Evolutionary conservation across 2,888 invertebrate species (phyloP).

Genomic region (Beris chalybata): DNA sequence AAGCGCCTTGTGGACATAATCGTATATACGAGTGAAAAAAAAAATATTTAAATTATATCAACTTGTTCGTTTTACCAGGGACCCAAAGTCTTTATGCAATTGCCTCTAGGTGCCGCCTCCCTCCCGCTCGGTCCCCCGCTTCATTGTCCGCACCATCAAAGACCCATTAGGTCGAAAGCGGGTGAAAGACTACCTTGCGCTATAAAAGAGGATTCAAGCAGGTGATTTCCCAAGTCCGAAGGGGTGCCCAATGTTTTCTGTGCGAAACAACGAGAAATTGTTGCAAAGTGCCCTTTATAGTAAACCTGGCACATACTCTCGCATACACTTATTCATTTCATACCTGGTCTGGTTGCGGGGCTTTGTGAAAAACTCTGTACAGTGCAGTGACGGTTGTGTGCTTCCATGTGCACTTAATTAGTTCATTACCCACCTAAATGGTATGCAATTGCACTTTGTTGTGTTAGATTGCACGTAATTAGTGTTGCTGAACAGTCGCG

Average conservation of each 20-base stretch:
- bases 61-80: not conserved
- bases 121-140: no score
- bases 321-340: constrained; percentile 2
- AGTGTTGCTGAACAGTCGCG: constrained; percentile 1
- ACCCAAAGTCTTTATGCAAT: no score
- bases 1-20: not conserved
- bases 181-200: no score
- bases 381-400: constrained; percentile 15
- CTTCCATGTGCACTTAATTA: constrained; percentile 42
- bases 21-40: not conserved
- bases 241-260: not conserved
- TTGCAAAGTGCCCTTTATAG: constrained; percentile 25
- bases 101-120: no score
- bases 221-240: no score
- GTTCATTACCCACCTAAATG: constrained; percentile 43
- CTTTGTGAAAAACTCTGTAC: no score
- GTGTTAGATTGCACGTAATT: constrained; percentile 37
- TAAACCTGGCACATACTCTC: constrained; percentile 9
- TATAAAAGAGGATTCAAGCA: no score
- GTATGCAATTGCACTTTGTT: constrained; percentile 41
- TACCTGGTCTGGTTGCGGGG: no score
- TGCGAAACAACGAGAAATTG: constrained; percentile 14
- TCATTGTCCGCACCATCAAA: no score
- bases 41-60: not conserved
- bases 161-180: no score